A percentile compares a stretch with the other conserved stretches of the same genome.
Conservation (phyloP, 2,888 invertebrate species). For the Julus scandinavius region DNA sequence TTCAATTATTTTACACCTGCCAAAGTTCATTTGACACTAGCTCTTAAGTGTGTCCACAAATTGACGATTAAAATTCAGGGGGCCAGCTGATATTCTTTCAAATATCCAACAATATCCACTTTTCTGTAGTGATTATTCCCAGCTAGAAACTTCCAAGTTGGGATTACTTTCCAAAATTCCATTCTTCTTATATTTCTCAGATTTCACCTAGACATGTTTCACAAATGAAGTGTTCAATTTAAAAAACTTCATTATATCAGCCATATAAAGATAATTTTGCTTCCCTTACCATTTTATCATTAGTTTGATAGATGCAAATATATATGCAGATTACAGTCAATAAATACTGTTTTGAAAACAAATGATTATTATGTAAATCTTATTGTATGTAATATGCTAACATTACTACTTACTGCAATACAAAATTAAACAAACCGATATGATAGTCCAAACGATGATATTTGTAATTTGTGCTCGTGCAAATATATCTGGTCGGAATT, state of each 20-base stretch:
- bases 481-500: neutral
- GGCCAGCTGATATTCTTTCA: too few relatives aligned
- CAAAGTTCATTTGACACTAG: too few relatives aligned
- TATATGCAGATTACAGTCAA: constrained; percentile 24
- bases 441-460: neutral
- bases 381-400: neutral
- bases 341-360: neutral
- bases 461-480: neutral
- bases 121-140: neutral
- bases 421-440: neutral
- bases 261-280: neutral
- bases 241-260: neutral
- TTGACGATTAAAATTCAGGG: too few relatives aligned
- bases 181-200: neutral
- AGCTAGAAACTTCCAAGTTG: neutral
- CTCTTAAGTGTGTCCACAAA: too few relatives aligned
- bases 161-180: neutral
- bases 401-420: neutral
- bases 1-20: too few relatives aligned
- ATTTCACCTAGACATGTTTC: neutral
- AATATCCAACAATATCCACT: too few relatives aligned
- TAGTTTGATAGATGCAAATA: neutral
- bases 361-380: neutral
- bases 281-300: neutral
- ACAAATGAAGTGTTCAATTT: neutral